A percentile compares a stretch with the other conserved stretches of the same genome.
Evolutionary conservation across 2,888 invertebrate species (phyloP).

Genomic region (Vanessa cardui): DNA sequence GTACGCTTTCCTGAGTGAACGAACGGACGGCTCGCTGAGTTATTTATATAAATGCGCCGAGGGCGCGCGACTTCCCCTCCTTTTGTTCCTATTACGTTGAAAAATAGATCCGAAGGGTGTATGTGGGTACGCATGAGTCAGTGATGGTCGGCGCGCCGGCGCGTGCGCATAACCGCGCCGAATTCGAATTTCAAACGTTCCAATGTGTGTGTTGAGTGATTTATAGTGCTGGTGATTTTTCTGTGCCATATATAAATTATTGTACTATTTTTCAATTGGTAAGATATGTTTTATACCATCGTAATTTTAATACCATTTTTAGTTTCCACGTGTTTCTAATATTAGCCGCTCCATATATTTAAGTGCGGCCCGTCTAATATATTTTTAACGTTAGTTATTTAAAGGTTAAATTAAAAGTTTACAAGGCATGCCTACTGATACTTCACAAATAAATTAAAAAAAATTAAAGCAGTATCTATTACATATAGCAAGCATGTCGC

Average conservation of each 20-base stretch:
- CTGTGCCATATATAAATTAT: slow-evolving; percentile 24
- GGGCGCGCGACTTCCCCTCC: slow-evolving; percentile 79
- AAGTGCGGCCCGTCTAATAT: slow-evolving; percentile 16
- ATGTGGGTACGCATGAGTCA: slow-evolving; percentile 76
- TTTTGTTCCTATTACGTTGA: slow-evolving; percentile 79
- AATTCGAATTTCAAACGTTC: slow-evolving; percentile 33
- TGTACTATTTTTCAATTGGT: slow-evolving; percentile 22
- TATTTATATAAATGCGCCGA: slow-evolving; percentile 67
- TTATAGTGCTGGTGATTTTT: slow-evolving; percentile 35
- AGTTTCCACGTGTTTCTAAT: slow-evolving; percentile 24
- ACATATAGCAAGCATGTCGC: too few species aligned
- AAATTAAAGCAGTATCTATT: too few species aligned
- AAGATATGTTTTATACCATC: slow-evolving; percentile 12
- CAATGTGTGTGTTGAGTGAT: slow-evolving; percentile 41
- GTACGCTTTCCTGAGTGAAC: slow-evolving; percentile 74
- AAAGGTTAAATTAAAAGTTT: neutral
- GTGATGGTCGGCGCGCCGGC: slow-evolving; percentile 72
- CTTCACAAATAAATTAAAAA: too few species aligned
- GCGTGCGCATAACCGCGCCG: slow-evolving; percentile 59
- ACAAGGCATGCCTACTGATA: neutral
- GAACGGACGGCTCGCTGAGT: slow-evolving; percentile 69
- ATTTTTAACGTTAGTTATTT: slow-evolving; percentile 6
- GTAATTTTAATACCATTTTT: neutral
- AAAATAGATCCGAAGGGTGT: slow-evolving; percentile 77
- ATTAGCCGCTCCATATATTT: slow-evolving; percentile 22